These are phyloP conservation scores for Istiophorus platypterus DNA, from an alignment of 2,113 vertebrate species.

Conservation along the genomic window DNA sequence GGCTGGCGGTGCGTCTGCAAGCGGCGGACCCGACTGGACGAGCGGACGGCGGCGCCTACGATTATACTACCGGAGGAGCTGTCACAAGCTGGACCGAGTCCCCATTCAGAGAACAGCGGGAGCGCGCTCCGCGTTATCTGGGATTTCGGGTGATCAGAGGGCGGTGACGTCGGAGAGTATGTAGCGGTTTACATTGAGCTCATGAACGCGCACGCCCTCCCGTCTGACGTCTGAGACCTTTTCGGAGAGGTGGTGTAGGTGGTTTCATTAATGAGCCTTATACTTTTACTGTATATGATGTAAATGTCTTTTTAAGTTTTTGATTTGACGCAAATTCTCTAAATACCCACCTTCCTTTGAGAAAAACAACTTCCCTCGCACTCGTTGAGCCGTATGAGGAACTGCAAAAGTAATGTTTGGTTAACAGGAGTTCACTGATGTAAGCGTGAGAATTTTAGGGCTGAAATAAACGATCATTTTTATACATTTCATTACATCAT, in stretches of 20 bases:
- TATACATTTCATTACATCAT: neutral
- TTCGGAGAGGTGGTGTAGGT: neutral
- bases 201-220: conserved; percentile 63
- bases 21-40: conserved; percentile 33
- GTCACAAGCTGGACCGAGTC: conserved; percentile 68
- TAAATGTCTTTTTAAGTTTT: neutral
- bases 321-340: neutral
- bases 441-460: neutral
- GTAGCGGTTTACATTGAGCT: neutral
- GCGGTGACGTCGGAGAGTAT: conserved; percentile 69
- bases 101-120: conserved; percentile 74
- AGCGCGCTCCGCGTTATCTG: conserved; percentile 72
- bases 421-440: neutral
- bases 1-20: conserved; percentile 23
- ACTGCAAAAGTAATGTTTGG: neutral
- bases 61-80: conserved; percentile 52
- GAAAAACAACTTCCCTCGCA: neutral
- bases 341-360: neutral
- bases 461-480: neutral
- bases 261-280: neutral
- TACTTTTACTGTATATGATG: neutral
- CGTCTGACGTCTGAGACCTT: conserved; percentile 38
- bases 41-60: conserved; percentile 37
- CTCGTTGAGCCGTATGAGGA: neutral
- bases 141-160: conserved; percentile 74